Base-by-base conservation (phyloP, 2,888 invertebrate genomes). In the Xanthorhoe spadicearia region DNA sequence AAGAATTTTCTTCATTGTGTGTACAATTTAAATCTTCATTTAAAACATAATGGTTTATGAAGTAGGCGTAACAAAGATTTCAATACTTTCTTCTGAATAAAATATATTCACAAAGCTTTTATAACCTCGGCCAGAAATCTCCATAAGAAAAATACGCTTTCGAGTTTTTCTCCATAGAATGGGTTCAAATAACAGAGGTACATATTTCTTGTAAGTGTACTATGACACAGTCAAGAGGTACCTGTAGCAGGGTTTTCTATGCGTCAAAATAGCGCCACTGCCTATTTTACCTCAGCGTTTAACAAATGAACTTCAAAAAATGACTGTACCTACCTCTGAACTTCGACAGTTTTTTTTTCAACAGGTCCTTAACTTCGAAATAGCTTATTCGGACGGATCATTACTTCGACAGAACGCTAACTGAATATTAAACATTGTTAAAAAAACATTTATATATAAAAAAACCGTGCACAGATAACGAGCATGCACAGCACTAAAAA, bases 171-270 rank as follows among this genome's bases (percentile, higher is more conserved):
- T 54, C 28, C 28, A 28, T 1, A 61, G 17, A 59, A 51, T 55
- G 50, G 18, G 17, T 51, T 51, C 35, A 35, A 60, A 60, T 56
- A 48, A 65, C 55, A 64, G 3, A 15, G 46, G 19, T 51, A 52
- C 8, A 43, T 38, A 57, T 15, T 18, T 52, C 15, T 49, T 48
- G 54, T 43, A 13, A 13, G 13, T 38, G 38, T 43, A 43, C 4
- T 43, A 43, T 43, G 10, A 43, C 38, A 13, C 13, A 13, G 13
- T 13, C 13, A 13, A 43, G 38, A 43, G 38, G 38, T 43, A 43
- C 1, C 23, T 4, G 23, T 23, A 4, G 1, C 38, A 43, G 13
- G 3, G 5, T 13, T 43, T 10, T 9, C 35, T 9, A n/a, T n/a
- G n/a, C n/a, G n/a, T n/a, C n/a, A n/a, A n/a, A n/a, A n/a, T n/a